phyloP scores from a whole-genome alignment of 2,797 vertebrate species.

The Tenualosa ilisha region DNA sequence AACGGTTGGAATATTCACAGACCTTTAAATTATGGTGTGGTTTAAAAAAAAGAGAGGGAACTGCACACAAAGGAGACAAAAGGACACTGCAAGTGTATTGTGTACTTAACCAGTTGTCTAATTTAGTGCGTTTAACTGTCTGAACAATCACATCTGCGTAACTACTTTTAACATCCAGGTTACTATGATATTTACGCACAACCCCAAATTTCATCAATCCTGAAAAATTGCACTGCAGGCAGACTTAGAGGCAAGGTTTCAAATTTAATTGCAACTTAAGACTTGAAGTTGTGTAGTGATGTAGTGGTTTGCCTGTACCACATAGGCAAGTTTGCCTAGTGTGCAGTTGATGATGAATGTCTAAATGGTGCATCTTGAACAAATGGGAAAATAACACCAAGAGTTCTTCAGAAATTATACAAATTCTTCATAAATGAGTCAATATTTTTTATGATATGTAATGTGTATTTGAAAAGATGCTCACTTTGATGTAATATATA shows the following conservation, averaged over 20 bases:
- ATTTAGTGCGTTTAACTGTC: background rate
- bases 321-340: no score
- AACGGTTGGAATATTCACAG: background rate
- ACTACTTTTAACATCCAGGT: background rate
- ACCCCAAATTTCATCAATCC: background rate
- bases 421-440: no score
- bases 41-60: constrained; percentile 10
- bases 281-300: no score
- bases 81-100: background rate
- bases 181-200: background rate
- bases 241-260: no score
- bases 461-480: no score
- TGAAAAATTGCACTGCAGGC: background rate
- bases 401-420: no score
- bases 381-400: background rate
- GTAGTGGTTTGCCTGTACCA: no score
- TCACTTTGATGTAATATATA: background rate
- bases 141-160: background rate
- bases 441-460: no score
- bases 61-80: constrained; percentile 10
- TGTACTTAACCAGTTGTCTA: background rate
- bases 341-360: background rate
- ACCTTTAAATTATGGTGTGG: background rate
- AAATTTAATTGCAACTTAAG: no score
- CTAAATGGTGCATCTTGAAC: background rate